phyloP scores from a whole-genome alignment of 2,797 vertebrate genomes.

The Pangasius krempfi region DNA sequence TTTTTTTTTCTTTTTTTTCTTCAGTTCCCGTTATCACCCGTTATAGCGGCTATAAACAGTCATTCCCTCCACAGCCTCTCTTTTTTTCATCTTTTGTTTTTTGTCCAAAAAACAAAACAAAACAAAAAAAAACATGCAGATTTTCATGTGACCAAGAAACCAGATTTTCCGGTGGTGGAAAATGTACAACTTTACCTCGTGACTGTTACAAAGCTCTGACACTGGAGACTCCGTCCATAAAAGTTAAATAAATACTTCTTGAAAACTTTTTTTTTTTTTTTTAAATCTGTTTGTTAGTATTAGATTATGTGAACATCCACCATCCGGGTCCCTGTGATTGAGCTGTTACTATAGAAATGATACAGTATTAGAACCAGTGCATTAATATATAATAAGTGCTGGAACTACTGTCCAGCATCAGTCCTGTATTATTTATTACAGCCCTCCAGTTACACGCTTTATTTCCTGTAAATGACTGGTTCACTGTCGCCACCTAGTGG shows the following conservation, averaged over 20 bases:
- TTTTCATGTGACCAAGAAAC: not conserved
- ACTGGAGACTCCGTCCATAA: not conserved
- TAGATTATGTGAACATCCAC: not conserved
- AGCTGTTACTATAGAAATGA: not conserved
- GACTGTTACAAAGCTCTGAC: not conserved
- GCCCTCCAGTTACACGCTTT: not conserved
- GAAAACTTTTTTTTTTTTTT: not conserved
- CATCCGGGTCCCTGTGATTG: not conserved
- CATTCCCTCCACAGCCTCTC: not conserved
- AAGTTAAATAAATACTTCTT: not conserved
- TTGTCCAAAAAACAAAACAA: too few species aligned
- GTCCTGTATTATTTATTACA: not conserved
- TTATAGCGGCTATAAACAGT: not conserved
- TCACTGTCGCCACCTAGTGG: not conserved
- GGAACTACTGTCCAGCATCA: not conserved
- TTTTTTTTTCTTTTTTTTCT: not conserved
- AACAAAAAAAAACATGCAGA: not conserved
- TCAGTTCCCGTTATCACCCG: not conserved
- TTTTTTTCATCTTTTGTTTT: not conserved
- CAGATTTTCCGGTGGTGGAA: not conserved
- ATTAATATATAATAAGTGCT: not conserved
- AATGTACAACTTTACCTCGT: not conserved
- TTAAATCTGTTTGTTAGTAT: too few species aligned
- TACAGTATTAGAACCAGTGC: not conserved
- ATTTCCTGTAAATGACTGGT: not conserved